Percentiles rank a stretch among this genome's conserved stretches.
These are phyloP conservation scores for Trinectes maculatus DNA, from an alignment of 2,113 vertebrate genomes.

Conservation along the genomic window DNA sequence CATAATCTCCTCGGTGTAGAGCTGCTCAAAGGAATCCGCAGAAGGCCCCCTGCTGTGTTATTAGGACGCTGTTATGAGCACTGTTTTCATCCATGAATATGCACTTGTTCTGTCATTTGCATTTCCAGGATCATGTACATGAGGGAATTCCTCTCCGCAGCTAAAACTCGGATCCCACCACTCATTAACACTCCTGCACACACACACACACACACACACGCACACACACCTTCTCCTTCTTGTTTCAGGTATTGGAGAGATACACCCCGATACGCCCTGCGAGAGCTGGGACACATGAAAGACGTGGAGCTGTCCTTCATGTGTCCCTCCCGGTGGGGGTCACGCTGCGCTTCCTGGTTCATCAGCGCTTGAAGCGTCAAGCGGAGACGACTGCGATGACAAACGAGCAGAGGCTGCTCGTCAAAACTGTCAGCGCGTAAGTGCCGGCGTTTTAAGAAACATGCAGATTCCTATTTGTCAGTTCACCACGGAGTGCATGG, in stretches of 20 bases:
- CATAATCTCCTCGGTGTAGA: conserved; percentile 42
- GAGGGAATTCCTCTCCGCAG: conserved; percentile 54
- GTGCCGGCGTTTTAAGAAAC: conserved; percentile 15
- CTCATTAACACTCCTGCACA: conserved; percentile 67
- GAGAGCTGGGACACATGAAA: conserved; percentile 67
- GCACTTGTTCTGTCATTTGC: conserved; percentile 59
- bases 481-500: no score
- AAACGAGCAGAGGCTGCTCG: conserved; percentile 41
- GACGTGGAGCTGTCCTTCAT: conserved; percentile 72
- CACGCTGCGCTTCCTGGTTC: conserved; percentile 42
- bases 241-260: conserved; percentile 55
- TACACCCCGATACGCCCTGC: conserved; percentile 53
- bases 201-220: conserved; percentile 32
- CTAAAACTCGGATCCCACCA: conserved; percentile 45
- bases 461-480: conserved; percentile 53
- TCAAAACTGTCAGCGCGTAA: conserved; percentile 39
- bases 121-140: conserved; percentile 55
- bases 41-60: conserved; percentile 38
- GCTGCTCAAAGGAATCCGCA: conserved; percentile 41
- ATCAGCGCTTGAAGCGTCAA: conserved; percentile 22
- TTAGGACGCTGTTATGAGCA: conserved; percentile 50
- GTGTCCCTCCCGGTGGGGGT: conserved; percentile 72
- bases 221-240: conserved; percentile 13
- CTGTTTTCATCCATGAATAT: conserved; percentile 63
- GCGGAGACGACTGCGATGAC: conserved; percentile 23